phyloP scores from a whole-genome alignment of 1,140 invertebrate species.

The Drosophila cardini region DNA sequence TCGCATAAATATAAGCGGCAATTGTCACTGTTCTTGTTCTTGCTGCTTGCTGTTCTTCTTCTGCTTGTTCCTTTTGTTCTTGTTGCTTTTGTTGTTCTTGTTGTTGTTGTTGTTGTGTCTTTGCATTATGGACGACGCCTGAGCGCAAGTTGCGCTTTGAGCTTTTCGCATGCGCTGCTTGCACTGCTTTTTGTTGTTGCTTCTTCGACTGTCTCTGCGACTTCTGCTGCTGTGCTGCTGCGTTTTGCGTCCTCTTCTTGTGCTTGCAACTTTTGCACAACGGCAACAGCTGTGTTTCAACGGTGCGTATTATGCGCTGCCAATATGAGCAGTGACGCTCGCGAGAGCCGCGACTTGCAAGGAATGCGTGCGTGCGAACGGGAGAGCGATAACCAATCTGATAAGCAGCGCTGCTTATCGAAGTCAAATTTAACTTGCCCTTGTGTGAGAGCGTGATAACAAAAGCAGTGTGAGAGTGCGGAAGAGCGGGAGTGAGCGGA shows the following conservation, averaged over 20 bases:
- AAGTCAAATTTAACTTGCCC: conserved; percentile 14
- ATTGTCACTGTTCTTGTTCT: conserved; percentile 13
- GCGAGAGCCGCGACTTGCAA: neutral
- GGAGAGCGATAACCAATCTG: conserved; percentile 24
- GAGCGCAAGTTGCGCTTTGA: conserved; percentile 18
- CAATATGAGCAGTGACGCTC: conserved; percentile 17
- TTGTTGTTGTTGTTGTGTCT: conserved; percentile 22
- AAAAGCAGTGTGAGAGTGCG: neutral
- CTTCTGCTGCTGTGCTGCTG: conserved; percentile 1
- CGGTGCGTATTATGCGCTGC: conserved; percentile 34
- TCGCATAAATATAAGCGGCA: conserved; percentile 15
- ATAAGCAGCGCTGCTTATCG: conserved; percentile 44
- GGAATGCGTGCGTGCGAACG: neutral
- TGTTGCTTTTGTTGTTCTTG: conserved; percentile 22
- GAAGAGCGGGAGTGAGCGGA: conserved; percentile 1
- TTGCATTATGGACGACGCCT: conserved; percentile 30
- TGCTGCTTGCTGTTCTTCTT: neutral
- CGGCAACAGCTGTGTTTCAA: conserved; percentile 44
- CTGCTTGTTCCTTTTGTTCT: too few relatives aligned
- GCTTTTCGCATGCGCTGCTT: conserved; percentile 11
- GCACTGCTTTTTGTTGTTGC: too few relatives aligned
- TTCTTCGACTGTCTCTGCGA: neutral
- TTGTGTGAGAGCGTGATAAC: conserved; percentile 2
- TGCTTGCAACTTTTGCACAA: conserved; percentile 23
- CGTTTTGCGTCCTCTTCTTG: conserved; percentile 24